Conservation (phyloP, 2,888 invertebrate species). For the Eupelmus urozonus region DNA sequence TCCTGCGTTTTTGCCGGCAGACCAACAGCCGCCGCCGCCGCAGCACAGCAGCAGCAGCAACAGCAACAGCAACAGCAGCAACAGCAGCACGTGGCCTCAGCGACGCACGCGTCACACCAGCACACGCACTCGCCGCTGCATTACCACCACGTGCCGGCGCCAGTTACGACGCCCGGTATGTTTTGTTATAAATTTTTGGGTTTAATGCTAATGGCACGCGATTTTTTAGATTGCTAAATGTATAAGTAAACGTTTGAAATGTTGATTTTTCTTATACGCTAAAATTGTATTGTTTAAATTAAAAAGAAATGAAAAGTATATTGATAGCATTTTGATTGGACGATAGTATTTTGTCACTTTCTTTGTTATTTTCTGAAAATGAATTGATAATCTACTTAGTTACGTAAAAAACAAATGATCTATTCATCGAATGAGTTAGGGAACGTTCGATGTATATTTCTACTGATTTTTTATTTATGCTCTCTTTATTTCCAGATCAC, state of each 20-base stretch:
- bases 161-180: constrained; percentile 73
- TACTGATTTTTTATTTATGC: not conserved
- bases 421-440: no score
- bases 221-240: no score
- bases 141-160: constrained; percentile 75
- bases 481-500: constrained; percentile 66
- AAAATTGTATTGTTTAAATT: no score
- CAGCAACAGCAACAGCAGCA: constrained; percentile 40
- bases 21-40: constrained; percentile 75
- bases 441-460: no score
- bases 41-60: constrained; percentile 67
- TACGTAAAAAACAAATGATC: not conserved
- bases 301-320: no score
- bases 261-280: not conserved
- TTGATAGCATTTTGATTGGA: no score
- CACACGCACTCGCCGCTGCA: constrained; percentile 74
- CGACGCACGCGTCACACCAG: constrained; percentile 64
- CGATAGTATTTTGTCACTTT: no score
- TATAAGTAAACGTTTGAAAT: not conserved
- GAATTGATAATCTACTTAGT: no score
- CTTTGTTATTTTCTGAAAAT: no score
- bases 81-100: constrained; percentile 65
- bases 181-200: not conserved
- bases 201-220: no score
- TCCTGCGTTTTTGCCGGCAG: constrained; percentile 89